Evolutionary conservation across 2,888 invertebrate genomes (phyloP).

Genomic region (Lapara coniferarum): DNA sequence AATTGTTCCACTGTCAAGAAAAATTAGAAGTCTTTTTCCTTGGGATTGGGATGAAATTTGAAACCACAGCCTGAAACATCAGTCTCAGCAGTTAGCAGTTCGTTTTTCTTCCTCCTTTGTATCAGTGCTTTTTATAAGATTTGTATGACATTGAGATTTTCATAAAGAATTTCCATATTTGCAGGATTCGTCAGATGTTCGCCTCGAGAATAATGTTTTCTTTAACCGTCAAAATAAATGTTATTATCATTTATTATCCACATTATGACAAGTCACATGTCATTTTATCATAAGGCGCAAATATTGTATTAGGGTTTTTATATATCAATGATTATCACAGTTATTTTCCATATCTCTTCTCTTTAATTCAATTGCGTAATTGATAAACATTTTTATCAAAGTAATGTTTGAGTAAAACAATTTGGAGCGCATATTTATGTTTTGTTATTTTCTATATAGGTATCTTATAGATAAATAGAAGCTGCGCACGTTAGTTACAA

Average conservation of each 20-base stretch:
- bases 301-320: neutral
- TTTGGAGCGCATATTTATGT: conserved; percentile 1
- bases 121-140: too few species aligned
- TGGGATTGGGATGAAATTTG: too few species aligned
- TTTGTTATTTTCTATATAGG: neutral
- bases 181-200: neutral
- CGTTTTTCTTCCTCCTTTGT: too few species aligned
- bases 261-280: neutral
- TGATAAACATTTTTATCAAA: conserved; percentile 4
- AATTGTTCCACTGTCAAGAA: too few species aligned
- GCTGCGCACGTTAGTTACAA: too few species aligned
- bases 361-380: conserved; percentile 11
- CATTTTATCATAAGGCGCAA: neutral
- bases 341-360: neutral
- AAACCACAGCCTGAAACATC: too few species aligned
- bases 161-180: too few species aligned
- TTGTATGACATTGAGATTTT: too few species aligned
- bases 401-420: conserved; percentile 6
- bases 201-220: too few species aligned
- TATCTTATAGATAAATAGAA: too few species aligned
- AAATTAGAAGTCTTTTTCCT: too few species aligned
- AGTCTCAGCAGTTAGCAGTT: neutral
- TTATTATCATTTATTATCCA: neutral
- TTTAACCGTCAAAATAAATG: neutral
- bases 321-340: neutral